Base-by-base conservation (phyloP, 2,888 invertebrate genomes). In the Anorthoa munda region DNA sequence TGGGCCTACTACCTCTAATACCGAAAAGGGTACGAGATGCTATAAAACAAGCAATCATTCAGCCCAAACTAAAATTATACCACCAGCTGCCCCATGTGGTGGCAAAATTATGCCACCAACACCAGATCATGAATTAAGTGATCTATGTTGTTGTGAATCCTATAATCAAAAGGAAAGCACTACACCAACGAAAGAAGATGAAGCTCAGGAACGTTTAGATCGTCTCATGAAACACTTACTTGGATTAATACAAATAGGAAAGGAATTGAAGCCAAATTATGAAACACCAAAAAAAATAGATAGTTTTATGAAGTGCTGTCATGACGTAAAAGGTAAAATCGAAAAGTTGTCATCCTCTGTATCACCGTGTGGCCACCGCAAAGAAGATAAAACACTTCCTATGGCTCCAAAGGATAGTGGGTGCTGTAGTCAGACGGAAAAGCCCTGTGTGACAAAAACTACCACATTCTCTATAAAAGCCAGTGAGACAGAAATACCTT, bases 251-350 rank as follows among this genome's bases (percentile, higher is more conserved):
- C 13, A 31, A n/a, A 46, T 26, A 18, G 56, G 56, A 17, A 13
- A 17, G 0, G 5, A 23, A 5, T 46, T 78, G 21, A 4, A 58
- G 5, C 13, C 13, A n/a, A 11, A 4, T 17, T 39, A 15, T 7
- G 17, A 23, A 21, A 12, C 50, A 21, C 63, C 64, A 21, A 15
- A 15, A 50, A 26, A 7, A 23, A 2, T 69, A 23, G 45, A 58
- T 23, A 69, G 31, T 58, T 50, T 77, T 55, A 76, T 72, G 13
- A 48, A n/a, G 13, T 31, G 66, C 15, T 66, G 72, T 31, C 15
- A 48, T 17, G 23, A n/a, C 2, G 23, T 23, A 23, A 72, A 77
- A 7, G 1, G 9, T 48, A 72, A 77, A 46, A 48, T 72, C 17
- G n/a, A 72, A 17, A 9, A 46, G 1, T 23, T 72, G n/a, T 55